Percentiles rank a stretch among this genome's conserved stretches.
Evolutionary conservation across 1,140 invertebrate species (phyloP).

Genomic region (Drosophila lacertosa): DNA sequence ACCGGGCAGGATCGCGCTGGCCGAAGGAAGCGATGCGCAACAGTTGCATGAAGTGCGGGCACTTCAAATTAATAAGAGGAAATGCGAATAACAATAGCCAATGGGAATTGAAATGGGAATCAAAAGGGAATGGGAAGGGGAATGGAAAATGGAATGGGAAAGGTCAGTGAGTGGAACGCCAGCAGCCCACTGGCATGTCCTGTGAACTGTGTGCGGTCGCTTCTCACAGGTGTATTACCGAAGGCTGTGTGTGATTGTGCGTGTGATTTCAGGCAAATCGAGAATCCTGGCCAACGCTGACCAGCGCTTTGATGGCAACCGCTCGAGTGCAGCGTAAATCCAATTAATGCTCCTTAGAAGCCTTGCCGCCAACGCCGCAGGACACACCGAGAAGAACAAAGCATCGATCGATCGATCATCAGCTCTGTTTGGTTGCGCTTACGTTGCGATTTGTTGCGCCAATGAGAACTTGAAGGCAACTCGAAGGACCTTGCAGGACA

Average conservation of each 20-base stretch:
- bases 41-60: conserved; percentile 75
- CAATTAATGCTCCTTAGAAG: conserved; percentile 64
- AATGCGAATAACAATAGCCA: conserved; percentile 61
- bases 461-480: conserved; percentile 13
- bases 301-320: conserved; percentile 59
- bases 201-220: conserved; percentile 64
- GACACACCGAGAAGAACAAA: conserved; percentile 11
- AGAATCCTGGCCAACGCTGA: conserved; percentile 26
- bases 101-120: conserved; percentile 17
- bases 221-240: conserved; percentile 64
- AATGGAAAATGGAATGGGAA: conserved; percentile 31
- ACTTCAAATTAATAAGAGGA: conserved; percentile 71
- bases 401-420: conserved; percentile 41
- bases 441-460: conserved; percentile 68
- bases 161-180: conserved; percentile 67
- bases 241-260: conserved; percentile 25
- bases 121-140: conserved; percentile 10
- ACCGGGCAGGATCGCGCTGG: conserved; percentile 17
- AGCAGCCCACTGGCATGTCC: conserved; percentile 33
- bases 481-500: conserved; percentile 7
- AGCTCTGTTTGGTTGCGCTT: conserved; percentile 51
- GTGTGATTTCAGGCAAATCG: conserved; percentile 56
- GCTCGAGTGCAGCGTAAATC: conserved; percentile 61
- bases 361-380: conserved; percentile 24
- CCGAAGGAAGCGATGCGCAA: conserved; percentile 64